Percentiles rank a stretch among this genome's conserved stretches.
phyloP scores from a whole-genome alignment of 2,888 invertebrate genomes.

The Dugesia japonica region DNA sequence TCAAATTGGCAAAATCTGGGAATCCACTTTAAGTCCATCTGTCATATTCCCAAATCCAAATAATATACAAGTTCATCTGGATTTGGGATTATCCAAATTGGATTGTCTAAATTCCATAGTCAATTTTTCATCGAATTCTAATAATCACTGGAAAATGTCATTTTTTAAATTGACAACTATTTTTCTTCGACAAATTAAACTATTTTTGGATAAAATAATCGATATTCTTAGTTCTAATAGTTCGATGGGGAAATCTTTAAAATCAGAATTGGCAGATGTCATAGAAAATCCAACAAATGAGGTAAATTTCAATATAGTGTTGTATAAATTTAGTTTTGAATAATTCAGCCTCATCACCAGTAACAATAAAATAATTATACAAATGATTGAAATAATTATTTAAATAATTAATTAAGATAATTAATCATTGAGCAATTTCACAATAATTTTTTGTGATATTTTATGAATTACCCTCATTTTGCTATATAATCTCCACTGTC shows the following conservation, averaged over 20 bases:
- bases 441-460: no score
- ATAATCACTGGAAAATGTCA: background rate
- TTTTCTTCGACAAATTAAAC: background rate
- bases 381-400: no score
- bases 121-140: background rate
- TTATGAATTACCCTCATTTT: no score
- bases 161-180: background rate
- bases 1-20: constrained; percentile 1
- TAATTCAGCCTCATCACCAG: no score
- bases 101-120: background rate
- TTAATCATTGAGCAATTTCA: no score
- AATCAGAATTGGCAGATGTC: background rate
- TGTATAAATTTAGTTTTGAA: no score
- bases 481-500: no score
- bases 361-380: no score
- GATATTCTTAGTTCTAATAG: background rate
- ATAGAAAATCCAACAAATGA: background rate
- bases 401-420: no score
- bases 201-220: background rate
- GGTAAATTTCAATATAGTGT: no score
- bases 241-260: background rate
- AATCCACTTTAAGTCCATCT: background rate
- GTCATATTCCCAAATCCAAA: background rate
- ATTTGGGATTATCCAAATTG: background rate
- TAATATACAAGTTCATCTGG: background rate